Conservation (phyloP, 2,113 vertebrate species). For the Sardina pilchardus region DNA sequence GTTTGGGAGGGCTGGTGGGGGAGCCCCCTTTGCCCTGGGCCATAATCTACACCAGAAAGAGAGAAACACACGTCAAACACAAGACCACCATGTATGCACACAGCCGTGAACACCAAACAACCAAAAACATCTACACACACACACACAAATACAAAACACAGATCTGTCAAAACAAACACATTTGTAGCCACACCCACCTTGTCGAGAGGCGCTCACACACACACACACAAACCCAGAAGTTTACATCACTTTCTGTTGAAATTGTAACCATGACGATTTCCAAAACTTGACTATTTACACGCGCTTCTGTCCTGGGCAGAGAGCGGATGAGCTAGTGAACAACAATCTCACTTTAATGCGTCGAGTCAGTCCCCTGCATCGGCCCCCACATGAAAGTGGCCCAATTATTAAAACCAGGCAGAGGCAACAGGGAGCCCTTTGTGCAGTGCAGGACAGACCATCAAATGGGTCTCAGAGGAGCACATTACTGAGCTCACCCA, state of each 20-base stretch:
- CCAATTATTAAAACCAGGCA: conserved; percentile 14
- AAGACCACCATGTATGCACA: neutral
- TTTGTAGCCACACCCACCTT: neutral
- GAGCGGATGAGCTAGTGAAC: conserved; percentile 10
- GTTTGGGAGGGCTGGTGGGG: conserved; percentile 77
- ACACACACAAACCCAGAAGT: neutral
- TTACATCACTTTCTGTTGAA: conserved; percentile 9
- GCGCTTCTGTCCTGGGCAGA: neutral
- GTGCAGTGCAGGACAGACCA: neutral
- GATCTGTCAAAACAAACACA: neutral
- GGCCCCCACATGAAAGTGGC: conserved; percentile 6
- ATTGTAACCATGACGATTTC: conserved; percentile 9
- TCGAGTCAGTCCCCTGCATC: neutral
- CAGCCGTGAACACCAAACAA: neutral
- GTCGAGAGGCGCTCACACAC: neutral
- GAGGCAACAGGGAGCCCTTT: conserved; percentile 2
- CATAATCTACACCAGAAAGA: conserved; percentile 77
- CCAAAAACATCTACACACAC: neutral
- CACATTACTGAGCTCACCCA: conserved; percentile 10
- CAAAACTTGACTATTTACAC: neutral
- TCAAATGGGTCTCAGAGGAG: conserved; percentile 10
- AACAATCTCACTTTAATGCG: conserved; percentile 4
- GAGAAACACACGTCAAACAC: neutral
- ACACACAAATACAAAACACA: neutral
- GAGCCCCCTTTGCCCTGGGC: conserved; percentile 79